Evolutionary conservation across 2,797 vertebrate species (phyloP), one percentile per base, ranked within the genome.

Genomic region (Heteromormyrus szaboi): DNA sequence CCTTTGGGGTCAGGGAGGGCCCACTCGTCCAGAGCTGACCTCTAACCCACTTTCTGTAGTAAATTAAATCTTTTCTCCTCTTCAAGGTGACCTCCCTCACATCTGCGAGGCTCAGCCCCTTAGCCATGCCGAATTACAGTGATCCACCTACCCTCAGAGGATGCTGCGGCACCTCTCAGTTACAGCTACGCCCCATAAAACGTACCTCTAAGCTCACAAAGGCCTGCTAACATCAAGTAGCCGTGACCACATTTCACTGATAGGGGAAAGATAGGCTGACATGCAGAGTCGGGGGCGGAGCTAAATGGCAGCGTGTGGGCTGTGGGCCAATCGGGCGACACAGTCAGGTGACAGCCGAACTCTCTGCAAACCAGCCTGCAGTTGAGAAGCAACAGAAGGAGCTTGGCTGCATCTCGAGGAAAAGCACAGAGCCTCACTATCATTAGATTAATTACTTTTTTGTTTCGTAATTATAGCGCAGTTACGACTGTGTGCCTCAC

Each of bases 371-470:
- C 1, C 7, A 22, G 76, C 37, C 41, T 46, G 41, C 76, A 46
- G 41, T 11, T 81, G 41, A 81, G 17, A 46, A 46, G 41, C 19
- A 85, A 22, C 12, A 29, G 8, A n/a, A 37, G 33, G 53, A 37
- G 17, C 33, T 41, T 1, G 14, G 53, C 33, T 86, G 53, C 11
- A 5, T 41, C 19, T 86, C 7, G 19, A 29, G 51, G 53, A 44
- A 86, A 86, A 86, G 50, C 17, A 1, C 25, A 86, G 51, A 59
- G 53, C 29, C 29, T 54, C 53, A n/a, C 85, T 86, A n/a, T 86
- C 85, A 86, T 86, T 59, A 86, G 85, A 86, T 56, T 41, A 86
- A 86, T 86, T 56, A 86, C 85, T 22, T 86, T 86, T 86, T 56
- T 59, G 51, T 33, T 86, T 86, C 50, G 8, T 51, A 86, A 86